Base-by-base conservation (phyloP, 2,797 vertebrate genomes). In the Gallinago stenura region DNA sequence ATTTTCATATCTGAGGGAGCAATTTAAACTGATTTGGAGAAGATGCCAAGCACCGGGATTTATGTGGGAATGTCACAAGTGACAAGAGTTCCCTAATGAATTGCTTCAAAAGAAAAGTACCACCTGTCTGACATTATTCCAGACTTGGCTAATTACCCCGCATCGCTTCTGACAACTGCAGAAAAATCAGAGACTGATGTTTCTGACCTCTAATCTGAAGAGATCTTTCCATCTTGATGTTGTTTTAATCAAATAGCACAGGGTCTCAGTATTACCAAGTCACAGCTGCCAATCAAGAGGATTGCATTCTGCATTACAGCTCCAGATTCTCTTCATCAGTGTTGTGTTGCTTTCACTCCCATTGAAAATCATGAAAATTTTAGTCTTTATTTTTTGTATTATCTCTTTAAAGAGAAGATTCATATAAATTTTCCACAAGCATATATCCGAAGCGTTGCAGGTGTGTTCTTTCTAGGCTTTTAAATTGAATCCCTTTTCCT, bases 131-230 rank as follows among this genome's bases (percentile, higher is more conserved):
- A 95, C 84, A 75, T 93, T 94, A 85, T 78, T 88, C 72, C 46
- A 78, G 83, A 83, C 35, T 88, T 94, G 72, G 82, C 91, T 87
- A 96, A 97, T 97, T 95, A 91, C 48, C 64, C 66, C 9, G 17
- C 76, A 93, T 96, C 76, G 83, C 82, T 94, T 93, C 45, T 94
- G 91, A 90, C 89, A 96, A 96, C 89, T 90, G 73, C 79, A 62
- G 77, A 58, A 94, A 85, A 91, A 91, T 70, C 77, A 89, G n/a
- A 84, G 31, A 58, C 62, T 78, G 76, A 82, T 94, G 35, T 83
- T 93, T 89, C 58, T 96, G 95, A 95, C 92, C 89, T 94, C 90
- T 82, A 61, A 73, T 87, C 90, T 87, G 89, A 96, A 48, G 72
- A 89, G 66, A 86, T 85, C 46, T 93, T 96, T 94, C 78, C 14